Conservation (phyloP, 2,888 invertebrate genomes). For the Octodonta nipae region DNA sequence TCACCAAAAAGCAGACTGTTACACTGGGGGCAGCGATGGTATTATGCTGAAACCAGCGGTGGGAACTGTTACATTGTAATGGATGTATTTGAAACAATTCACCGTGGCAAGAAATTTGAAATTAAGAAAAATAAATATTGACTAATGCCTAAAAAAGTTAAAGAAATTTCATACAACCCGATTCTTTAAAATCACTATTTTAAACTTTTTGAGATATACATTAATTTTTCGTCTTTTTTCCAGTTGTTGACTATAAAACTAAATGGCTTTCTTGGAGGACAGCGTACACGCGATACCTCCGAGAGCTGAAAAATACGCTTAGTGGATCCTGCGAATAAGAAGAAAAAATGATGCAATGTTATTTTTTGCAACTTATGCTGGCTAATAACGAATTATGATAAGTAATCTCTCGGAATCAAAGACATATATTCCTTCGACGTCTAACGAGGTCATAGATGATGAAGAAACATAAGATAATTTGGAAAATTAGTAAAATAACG, state of each 20-base stretch:
- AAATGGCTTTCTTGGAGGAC: not conserved
- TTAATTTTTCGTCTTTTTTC: not conserved
- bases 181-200: too few species aligned
- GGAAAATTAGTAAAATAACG: too few species aligned
- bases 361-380: not conserved
- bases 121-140: constrained; percentile 1
- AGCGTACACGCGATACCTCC: too few species aligned
- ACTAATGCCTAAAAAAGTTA: too few species aligned
- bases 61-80: constrained; percentile 1
- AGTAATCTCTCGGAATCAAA: not conserved
- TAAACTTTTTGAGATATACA: too few species aligned
- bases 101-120: constrained; percentile 2
- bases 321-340: not conserved
- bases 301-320: not conserved
- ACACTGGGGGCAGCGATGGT: too few species aligned
- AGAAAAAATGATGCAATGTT: not conserved
- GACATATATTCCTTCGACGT: too few species aligned
- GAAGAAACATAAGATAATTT: too few species aligned
- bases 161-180: too few species aligned
- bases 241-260: not conserved
- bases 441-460: too few species aligned
- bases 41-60: too few species aligned
- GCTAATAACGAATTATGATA: not conserved
- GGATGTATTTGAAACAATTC: not conserved
- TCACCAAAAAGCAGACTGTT: too few species aligned